Percentiles rank a stretch among this genome's conserved stretches.
Evolutionary conservation across 2,888 invertebrate genomes (phyloP).

Genomic region (Trissolcus brochymenae): DNA sequence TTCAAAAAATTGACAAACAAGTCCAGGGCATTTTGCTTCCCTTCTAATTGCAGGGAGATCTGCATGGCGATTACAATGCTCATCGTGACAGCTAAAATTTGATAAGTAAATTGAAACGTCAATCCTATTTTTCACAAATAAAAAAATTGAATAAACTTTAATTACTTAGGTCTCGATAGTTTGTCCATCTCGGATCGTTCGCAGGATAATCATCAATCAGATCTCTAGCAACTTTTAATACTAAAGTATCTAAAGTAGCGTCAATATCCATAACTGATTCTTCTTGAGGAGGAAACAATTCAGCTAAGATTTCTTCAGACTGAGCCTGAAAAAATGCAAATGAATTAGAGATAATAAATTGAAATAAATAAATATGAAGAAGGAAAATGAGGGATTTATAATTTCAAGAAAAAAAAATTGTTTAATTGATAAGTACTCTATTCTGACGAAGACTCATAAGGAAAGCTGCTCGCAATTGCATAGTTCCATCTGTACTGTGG

Average conservation of each 20-base stretch:
- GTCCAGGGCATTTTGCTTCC: conserved; percentile 89
- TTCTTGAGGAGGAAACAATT: conserved; percentile 77
- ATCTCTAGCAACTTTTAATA: conserved; percentile 84
- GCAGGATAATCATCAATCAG: conserved; percentile 92
- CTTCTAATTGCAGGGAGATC: conserved; percentile 89
- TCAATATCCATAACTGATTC: conserved; percentile 76
- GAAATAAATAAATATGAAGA: neutral
- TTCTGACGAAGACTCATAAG: conserved; percentile 70
- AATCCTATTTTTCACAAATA: neutral
- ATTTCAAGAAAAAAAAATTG: neutral
- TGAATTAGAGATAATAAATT: neutral
- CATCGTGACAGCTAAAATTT: conserved; percentile 68
- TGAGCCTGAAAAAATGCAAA: conserved; percentile 70
- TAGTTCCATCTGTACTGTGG: conserved; percentile 68
- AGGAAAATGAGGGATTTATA: neutral
- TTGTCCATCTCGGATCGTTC: conserved; percentile 89
- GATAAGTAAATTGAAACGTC: neutral
- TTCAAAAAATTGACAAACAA: conserved; percentile 87
- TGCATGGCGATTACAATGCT: conserved; percentile 83
- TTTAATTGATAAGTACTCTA: conserved; percentile 59
- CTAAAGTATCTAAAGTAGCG: conserved; percentile 79
- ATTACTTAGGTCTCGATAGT: conserved; percentile 74
- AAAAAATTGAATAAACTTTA: conserved; percentile 10
- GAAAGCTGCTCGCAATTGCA: conserved; percentile 73
- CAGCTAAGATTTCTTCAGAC: conserved; percentile 77